Conservation (phyloP, 2,888 invertebrate species). For the Carterocephalus palaemon region DNA sequence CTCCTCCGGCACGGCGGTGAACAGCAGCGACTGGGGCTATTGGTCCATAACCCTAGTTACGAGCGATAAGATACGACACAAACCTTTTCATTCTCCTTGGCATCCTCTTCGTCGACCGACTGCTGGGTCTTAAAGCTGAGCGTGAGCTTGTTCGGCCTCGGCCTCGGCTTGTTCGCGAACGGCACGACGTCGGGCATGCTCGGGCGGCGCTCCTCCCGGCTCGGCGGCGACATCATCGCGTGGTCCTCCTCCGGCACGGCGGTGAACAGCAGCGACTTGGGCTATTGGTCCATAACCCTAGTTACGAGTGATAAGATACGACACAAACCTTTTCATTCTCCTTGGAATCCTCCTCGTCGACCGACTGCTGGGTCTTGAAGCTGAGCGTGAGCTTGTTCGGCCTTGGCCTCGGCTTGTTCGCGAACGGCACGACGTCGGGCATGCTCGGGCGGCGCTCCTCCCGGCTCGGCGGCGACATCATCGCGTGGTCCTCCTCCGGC, state of each 20-base stretch:
- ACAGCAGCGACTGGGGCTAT: no score
- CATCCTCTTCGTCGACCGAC: slow-evolving; percentile 79
- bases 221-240: slow-evolving; percentile 71
- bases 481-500: slow-evolving; percentile 84
- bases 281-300: no score
- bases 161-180: slow-evolving; percentile 70
- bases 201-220: slow-evolving; percentile 50
- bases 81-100: slow-evolving; percentile 73
- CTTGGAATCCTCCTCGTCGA: slow-evolving; percentile 78
- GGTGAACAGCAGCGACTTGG: slow-evolving; percentile 88
- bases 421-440: slow-evolving; percentile 75
- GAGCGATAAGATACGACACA: no score
- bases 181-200: slow-evolving; percentile 74
- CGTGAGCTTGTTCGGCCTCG: slow-evolving; percentile 77
- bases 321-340: slow-evolving; percentile 74
- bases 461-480: slow-evolving; percentile 68
- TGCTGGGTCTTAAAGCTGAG: slow-evolving; percentile 78
- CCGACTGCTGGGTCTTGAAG: slow-evolving; percentile 76
- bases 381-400: slow-evolving; percentile 80
- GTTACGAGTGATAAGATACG: no score
- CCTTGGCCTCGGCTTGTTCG: slow-evolving; percentile 68
- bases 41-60: no score
- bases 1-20: no score
- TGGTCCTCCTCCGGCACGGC: slow-evolving; percentile 89
- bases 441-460: slow-evolving; percentile 56